phyloP scores from a whole-genome alignment of 2,113 vertebrate genomes.

The Ibidorhyncha struthersii region DNA sequence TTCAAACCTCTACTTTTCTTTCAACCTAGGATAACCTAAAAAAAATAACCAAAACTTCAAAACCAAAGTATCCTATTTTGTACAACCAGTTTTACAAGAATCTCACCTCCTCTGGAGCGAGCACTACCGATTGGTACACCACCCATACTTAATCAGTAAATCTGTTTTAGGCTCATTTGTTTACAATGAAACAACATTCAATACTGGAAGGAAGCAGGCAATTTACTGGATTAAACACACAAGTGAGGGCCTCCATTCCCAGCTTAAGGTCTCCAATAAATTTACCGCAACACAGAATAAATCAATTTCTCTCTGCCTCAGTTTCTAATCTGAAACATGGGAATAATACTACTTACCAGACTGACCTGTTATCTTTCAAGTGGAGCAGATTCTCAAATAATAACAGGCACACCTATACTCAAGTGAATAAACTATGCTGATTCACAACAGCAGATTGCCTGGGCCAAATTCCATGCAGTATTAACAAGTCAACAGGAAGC shows the following conservation, averaged over 20 bases:
- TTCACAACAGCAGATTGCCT: conserved; percentile 47
- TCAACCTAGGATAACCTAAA: neutral
- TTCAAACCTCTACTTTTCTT: neutral
- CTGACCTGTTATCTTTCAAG: conserved; percentile 26
- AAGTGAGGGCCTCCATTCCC: neutral
- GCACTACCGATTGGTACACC: neutral
- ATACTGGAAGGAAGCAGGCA: neutral
- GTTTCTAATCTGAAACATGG: neutral
- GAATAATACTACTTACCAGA: neutral
- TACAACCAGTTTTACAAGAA: neutral
- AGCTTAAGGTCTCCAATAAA: neutral
- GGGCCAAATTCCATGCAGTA: conserved; percentile 40
- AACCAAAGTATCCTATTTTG: neutral
- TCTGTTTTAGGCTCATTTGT: neutral
- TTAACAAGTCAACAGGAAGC: conserved; percentile 63
- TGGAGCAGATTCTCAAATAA: neutral
- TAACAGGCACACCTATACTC: conserved; percentile 40
- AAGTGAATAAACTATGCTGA: conserved; percentile 47
- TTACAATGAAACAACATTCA: neutral
- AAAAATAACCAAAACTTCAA: neutral
- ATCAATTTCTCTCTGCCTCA: neutral
- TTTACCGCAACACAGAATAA: neutral
- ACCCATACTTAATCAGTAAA: neutral
- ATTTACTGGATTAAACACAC: neutral
- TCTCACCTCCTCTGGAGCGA: neutral